Conservation (phyloP, 2,113 vertebrate species). For the Urocynchramus pylzowi region DNA sequence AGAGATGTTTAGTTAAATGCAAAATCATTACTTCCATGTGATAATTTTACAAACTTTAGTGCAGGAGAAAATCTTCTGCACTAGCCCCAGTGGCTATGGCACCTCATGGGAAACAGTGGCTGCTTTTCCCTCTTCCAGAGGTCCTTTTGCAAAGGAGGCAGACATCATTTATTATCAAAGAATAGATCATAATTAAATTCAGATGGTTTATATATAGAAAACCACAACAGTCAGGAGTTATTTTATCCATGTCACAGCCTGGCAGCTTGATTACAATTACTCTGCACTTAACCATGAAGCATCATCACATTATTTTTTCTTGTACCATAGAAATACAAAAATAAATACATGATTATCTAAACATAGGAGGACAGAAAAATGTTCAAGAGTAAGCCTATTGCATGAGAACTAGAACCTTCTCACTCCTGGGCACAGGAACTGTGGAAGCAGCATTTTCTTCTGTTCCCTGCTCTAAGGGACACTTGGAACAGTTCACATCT, state of each 20-base stretch:
- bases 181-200: conserved; percentile 1
- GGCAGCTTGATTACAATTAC: background rate
- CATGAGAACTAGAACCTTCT: background rate
- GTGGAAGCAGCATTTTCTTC: background rate
- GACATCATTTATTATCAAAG: background rate
- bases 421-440: background rate
- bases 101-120: background rate
- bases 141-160: background rate
- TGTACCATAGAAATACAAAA: background rate
- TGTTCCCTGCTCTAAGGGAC: background rate
- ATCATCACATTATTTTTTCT: background rate
- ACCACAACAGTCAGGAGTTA: background rate
- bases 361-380: background rate
- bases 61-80: background rate
- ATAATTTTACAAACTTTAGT: conserved; percentile 35
- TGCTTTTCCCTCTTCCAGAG: background rate
- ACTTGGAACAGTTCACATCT: background rate
- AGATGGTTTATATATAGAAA: conserved; percentile 15
- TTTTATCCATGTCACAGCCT: background rate
- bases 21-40: background rate
- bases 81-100: background rate
- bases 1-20: conserved; percentile 17
- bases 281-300: background rate
- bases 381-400: background rate
- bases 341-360: background rate